Percentiles rank a stretch among this genome's conserved stretches.
Conservation (phyloP, 2,888 invertebrate genomes). For the Agonopterix heracliana region DNA sequence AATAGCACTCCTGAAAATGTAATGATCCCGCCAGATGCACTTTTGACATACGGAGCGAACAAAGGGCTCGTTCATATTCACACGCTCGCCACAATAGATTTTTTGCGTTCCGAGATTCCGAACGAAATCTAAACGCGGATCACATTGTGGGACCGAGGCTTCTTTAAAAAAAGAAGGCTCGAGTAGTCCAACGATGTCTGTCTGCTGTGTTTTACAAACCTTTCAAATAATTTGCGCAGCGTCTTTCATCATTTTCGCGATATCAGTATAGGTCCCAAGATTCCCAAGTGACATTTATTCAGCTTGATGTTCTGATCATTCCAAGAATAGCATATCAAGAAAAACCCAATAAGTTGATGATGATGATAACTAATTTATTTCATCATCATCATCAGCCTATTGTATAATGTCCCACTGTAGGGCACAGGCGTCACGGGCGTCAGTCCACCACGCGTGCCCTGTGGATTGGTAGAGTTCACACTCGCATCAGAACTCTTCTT, state of each 20-base stretch:
- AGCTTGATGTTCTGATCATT: background rate
- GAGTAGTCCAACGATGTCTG: background rate
- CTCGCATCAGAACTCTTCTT: no score
- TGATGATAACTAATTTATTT: background rate
- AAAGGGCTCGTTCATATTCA: slow-evolving; percentile 55
- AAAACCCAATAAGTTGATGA: background rate
- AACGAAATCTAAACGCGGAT: slow-evolving; percentile 59
- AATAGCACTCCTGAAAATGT: slow-evolving; percentile 31
- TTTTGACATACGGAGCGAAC: slow-evolving; percentile 47
- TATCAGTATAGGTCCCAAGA: background rate
- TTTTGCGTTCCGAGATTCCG: slow-evolving; percentile 48
- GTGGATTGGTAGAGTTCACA: no score
- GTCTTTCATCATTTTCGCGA: background rate
- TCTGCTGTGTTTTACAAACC: background rate
- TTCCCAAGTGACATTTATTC: background rate
- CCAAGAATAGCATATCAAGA: no score
- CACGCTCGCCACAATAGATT: slow-evolving; percentile 62
- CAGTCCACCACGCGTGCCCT: no score
- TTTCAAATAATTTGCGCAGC: background rate
- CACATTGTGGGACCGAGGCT: slow-evolving; percentile 51
- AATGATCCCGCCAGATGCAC: slow-evolving; percentile 58
- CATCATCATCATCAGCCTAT: no score
- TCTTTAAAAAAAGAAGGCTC: slow-evolving; percentile 10
- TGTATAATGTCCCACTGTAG: no score
- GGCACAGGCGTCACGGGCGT: no score